These are phyloP conservation scores for Patagioenas fasciata DNA, from an alignment of 2,113 vertebrate species.

Conservation along the genomic window DNA sequence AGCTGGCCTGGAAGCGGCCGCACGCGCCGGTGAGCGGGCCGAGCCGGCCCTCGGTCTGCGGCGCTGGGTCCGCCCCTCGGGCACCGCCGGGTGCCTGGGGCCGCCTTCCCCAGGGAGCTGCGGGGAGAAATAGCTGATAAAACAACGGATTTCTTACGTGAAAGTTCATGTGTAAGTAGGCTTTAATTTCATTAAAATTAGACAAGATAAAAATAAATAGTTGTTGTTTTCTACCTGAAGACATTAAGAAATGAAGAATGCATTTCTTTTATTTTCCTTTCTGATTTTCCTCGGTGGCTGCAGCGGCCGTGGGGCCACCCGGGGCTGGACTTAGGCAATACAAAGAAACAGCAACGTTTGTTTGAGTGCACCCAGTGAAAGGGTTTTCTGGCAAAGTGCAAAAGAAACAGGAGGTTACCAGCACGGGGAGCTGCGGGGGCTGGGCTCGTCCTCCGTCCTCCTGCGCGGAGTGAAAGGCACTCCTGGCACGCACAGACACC, in stretches of 20 bases:
- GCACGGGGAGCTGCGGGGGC: rapidly evolving
- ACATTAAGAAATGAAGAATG: rapidly evolving
- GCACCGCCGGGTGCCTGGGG: rapidly evolving
- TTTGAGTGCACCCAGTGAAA: not conserved
- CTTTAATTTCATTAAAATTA: not conserved
- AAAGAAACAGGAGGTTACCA: rapidly evolving
- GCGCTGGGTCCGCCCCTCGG: not conserved
- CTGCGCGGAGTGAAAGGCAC: not conserved
- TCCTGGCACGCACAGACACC: not conserved
- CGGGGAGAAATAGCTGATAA: not conserved
- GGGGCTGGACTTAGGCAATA: rapidly evolving
- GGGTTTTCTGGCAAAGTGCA: not conserved
- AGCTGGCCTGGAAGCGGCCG: rapidly evolving
- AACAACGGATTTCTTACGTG: not conserved
- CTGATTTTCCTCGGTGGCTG: not conserved
- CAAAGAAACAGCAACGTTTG: rapidly evolving
- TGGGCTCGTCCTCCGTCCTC: not conserved
- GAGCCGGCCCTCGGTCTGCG: not conserved
- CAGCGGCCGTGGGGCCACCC: rapidly evolving
- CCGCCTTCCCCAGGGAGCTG: not conserved
- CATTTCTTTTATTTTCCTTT: not conserved
- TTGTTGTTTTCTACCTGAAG: not conserved
- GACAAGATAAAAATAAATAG: rapidly evolving
- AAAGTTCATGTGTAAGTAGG: rapidly evolving
- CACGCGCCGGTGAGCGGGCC: rapidly evolving